These are phyloP conservation scores for Callorhinus ursinus DNA, from an alignment of 2,113 vertebrate genomes.

Conservation along the genomic window DNA sequence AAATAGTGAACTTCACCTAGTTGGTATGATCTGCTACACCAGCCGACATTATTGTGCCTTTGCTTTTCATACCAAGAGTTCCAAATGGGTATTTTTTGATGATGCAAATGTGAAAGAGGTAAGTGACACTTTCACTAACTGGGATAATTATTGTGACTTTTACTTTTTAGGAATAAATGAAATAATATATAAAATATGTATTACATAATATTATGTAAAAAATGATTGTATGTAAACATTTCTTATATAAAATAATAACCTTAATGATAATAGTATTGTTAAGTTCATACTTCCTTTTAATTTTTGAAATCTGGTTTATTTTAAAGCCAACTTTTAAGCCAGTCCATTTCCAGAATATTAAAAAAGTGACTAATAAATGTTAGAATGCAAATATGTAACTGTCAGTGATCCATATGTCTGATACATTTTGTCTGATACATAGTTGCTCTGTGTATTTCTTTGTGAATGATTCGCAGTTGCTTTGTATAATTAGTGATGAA, in stretches of 20 bases:
- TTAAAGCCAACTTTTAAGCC: background rate
- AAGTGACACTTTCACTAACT: background rate
- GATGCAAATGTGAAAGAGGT: slow-evolving; percentile 99
- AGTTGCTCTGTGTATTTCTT: background rate
- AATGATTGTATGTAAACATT: background rate
- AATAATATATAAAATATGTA: background rate
- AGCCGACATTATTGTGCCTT: slow-evolving; percentile 98
- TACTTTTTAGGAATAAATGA: background rate
- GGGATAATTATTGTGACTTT: background rate
- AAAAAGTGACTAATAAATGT: background rate
- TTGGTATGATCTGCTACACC: slow-evolving; percentile 97
- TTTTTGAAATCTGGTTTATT: slow-evolving; percentile 21
- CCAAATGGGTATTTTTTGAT: slow-evolving; percentile 98
- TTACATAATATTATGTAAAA: background rate
- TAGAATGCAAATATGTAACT: background rate
- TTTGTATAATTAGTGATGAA: background rate
- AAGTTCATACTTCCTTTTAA: background rate
- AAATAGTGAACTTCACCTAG: slow-evolving; percentile 93
- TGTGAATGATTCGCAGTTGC: background rate
- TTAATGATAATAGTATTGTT: background rate
- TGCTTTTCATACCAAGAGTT: slow-evolving; percentile 95
- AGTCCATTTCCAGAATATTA: background rate
- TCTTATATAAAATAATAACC: background rate
- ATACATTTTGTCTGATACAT: background rate
- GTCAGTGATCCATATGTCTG: background rate